Evolutionary conservation across 2,113 vertebrate genomes (phyloP).

Genomic region (Damaliscus lunatus): DNA sequence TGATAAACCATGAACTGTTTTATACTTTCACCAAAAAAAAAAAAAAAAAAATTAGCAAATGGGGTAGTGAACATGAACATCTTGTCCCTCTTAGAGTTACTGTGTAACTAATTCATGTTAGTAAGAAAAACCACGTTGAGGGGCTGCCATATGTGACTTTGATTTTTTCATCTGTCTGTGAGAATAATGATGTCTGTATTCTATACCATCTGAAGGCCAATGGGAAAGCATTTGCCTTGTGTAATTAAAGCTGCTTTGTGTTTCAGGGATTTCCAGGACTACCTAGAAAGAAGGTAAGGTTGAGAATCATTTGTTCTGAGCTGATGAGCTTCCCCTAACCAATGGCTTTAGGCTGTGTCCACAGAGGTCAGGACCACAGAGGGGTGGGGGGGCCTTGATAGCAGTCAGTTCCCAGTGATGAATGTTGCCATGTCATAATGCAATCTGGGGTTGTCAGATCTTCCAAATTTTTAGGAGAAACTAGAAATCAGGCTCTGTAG

Average conservation of each 20-base stretch:
- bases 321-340: not conserved
- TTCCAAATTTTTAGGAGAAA: not conserved
- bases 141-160: not conserved
- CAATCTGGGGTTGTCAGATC: not conserved
- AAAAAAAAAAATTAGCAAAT: not conserved
- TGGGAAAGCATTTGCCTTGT: not conserved
- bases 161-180: not conserved
- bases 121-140: not conserved
- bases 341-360: too few species aligned
- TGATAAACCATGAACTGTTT: not conserved
- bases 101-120: constrained; percentile 5
- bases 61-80: not conserved
- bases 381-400: fast-evolving
- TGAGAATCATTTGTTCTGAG: not conserved
- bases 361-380: fast-evolving
- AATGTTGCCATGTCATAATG: fast-evolving
- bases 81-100: not conserved
- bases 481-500: not conserved
- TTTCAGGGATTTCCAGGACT: too few species aligned
- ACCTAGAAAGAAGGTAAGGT: not conserved
- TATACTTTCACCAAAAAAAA: not conserved
- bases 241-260: not conserved
- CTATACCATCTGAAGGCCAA: not conserved
- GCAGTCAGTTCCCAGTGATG: fast-evolving
- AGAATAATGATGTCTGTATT: not conserved